Evolutionary conservation across 2,888 invertebrate genomes (phyloP).

Genomic region (Bombylius discolor): DNA sequence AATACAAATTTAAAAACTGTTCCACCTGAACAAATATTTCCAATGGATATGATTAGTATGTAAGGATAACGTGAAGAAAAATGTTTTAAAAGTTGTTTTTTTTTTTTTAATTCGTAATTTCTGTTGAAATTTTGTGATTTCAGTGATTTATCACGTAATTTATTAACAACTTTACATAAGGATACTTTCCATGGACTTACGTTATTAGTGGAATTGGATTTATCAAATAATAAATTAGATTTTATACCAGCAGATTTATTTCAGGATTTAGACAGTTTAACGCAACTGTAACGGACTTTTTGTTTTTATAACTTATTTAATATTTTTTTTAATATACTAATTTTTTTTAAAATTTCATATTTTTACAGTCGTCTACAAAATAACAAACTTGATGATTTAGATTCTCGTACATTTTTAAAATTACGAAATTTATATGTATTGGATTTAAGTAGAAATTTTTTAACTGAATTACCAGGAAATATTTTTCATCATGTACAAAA

Average conservation of each 20-base stretch:
- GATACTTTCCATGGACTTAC: conserved; percentile 47
- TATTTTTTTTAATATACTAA: too few species aligned
- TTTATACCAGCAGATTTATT: conserved; percentile 48
- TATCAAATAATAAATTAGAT: conserved; percentile 54
- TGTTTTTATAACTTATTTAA: neutral
- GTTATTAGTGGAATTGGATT: conserved; percentile 45
- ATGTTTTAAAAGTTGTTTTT: too few species aligned
- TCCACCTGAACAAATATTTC: conserved; percentile 48
- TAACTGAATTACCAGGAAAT: conserved; percentile 39
- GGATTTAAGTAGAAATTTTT: conserved; percentile 46
- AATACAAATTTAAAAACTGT: conserved; percentile 42
- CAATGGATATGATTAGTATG: conserved; percentile 47
- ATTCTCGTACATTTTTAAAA: conserved; percentile 38
- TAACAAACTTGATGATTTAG: conserved; percentile 44
- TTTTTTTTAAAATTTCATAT: neutral
- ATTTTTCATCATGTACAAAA: conserved; percentile 39
- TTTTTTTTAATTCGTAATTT: neutral
- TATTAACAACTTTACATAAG: conserved; percentile 49
- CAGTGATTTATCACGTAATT: conserved; percentile 56
- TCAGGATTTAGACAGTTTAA: conserved; percentile 42
- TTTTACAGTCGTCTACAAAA: conserved; percentile 43
- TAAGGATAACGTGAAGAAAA: conserved; percentile 24
- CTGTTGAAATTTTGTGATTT: conserved; percentile 14
- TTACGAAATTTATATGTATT: conserved; percentile 46
- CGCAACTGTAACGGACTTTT: conserved; percentile 40